phyloP scores from a whole-genome alignment of 2,888 invertebrate species.

The Torymus aiolomorphi region DNA sequence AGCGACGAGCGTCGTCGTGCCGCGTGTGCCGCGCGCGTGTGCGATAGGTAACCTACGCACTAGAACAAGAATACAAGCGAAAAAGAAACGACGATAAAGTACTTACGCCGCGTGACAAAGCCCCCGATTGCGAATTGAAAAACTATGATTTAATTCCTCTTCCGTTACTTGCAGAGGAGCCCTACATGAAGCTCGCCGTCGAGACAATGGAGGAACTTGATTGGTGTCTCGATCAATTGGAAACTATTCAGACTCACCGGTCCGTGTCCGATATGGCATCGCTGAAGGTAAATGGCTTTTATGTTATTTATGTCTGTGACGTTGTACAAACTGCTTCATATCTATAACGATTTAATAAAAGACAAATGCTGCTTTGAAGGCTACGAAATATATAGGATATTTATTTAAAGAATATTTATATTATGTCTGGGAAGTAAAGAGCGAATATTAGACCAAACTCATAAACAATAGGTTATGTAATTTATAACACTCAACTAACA shows the following conservation, averaged over 20 bases:
- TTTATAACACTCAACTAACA: too few relatives aligned
- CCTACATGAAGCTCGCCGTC: constrained; percentile 93
- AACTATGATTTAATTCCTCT: constrained; percentile 43
- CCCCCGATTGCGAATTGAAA: neutral
- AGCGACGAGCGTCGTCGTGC: too few relatives aligned
- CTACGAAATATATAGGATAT: neutral
- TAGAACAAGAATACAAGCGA: too few relatives aligned
- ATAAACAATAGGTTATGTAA: too few relatives aligned
- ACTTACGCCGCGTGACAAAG: neutral
- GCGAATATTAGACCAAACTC: too few relatives aligned
- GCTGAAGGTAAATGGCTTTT: constrained; percentile 86
- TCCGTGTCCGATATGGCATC: constrained; percentile 99
- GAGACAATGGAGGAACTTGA: constrained; percentile 99
- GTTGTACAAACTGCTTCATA: neutral
- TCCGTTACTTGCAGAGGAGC: constrained; percentile 84
- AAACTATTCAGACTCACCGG: constrained; percentile 99
- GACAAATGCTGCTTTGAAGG: neutral
- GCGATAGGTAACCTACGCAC: too few relatives aligned
- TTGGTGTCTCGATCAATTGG: constrained; percentile 99
- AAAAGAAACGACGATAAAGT: neutral
- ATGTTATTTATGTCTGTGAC: constrained; percentile 4
- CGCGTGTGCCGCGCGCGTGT: too few relatives aligned
- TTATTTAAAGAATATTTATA: too few relatives aligned
- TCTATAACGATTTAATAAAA: neutral
- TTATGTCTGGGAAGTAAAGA: too few relatives aligned